Conservation (phyloP, 2,113 vertebrate genomes). For the Dascyllus trimaculatus region DNA sequence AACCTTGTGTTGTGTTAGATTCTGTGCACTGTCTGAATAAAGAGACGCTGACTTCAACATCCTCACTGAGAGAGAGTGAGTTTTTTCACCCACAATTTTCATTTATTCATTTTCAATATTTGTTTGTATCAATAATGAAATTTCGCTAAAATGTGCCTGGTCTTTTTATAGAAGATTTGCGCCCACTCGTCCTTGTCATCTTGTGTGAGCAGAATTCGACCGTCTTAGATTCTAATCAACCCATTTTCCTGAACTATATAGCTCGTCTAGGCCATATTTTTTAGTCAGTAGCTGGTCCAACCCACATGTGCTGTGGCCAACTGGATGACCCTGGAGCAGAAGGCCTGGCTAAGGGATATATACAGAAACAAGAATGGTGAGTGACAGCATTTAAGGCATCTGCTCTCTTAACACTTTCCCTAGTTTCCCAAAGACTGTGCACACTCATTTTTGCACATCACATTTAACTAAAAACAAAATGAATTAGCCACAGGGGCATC, state of each 20-base stretch:
- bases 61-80: no score
- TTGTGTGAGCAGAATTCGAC: conserved; percentile 3
- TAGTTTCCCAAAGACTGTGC: conserved; percentile 23
- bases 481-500: not conserved
- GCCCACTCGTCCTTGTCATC: conserved; percentile 5
- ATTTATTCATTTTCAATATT: not conserved
- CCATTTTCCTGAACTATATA: conserved; percentile 30
- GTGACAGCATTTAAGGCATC: conserved; percentile 10
- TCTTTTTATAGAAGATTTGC: conserved; percentile 1
- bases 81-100: no score
- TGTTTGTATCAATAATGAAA: conserved; percentile 11
- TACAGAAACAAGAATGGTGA: conserved; percentile 15
- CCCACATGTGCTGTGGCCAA: conserved; percentile 19
- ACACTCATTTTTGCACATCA: conserved; percentile 7
- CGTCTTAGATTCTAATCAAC: conserved; percentile 2
- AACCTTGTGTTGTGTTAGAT: no score
- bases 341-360: not conserved
- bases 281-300: conserved; percentile 11
- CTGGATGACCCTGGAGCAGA: conserved; percentile 19
- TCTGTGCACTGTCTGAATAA: no score
- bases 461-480: not conserved
- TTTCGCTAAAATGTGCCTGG: not conserved
- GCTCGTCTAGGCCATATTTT: not conserved
- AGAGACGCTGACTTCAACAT: no score
- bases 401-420: conserved; percentile 22